Percentiles rank a stretch among this genome's conserved stretches.
Evolutionary conservation across 2,888 invertebrate species (phyloP).

Genomic region (Glaucopsyche alexis): DNA sequence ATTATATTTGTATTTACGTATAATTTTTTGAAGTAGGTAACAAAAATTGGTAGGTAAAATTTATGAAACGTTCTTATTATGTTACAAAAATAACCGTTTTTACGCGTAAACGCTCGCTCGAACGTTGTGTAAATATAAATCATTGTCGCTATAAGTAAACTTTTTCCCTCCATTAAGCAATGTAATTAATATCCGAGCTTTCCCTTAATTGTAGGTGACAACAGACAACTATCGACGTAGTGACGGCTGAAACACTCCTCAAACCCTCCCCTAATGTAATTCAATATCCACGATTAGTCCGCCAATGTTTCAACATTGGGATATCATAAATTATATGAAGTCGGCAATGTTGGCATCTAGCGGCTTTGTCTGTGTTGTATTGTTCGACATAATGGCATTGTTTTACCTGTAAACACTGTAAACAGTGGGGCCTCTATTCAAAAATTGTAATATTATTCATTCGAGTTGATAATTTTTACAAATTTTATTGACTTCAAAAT

Average conservation of each 20-base stretch:
- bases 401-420: conserved; percentile 51
- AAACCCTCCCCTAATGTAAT: conserved; percentile 38
- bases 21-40: too few relatives aligned
- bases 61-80: neutral
- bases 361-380: conserved; percentile 51
- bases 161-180: conserved; percentile 70
- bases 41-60: too few relatives aligned
- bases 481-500: neutral
- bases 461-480: conserved; percentile 17
- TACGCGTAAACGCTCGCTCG: neutral
- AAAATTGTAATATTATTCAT: conserved; percentile 37
- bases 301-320: conserved; percentile 54
- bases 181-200: conserved; percentile 75
- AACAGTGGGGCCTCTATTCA: conserved; percentile 35
- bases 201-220: conserved; percentile 69
- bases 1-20: too few relatives aligned
- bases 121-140: conserved; percentile 16
- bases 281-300: conserved; percentile 48
- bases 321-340: conserved; percentile 62
- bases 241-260: conserved; percentile 61
- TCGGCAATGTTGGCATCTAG: conserved; percentile 47
- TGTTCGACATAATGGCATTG: conserved; percentile 64
- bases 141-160: conserved; percentile 43
- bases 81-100: neutral
- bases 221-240: conserved; percentile 56